These are phyloP conservation scores for Eupsilia transversa DNA, from an alignment of 2,888 invertebrate genomes.

Conservation along the genomic window DNA sequence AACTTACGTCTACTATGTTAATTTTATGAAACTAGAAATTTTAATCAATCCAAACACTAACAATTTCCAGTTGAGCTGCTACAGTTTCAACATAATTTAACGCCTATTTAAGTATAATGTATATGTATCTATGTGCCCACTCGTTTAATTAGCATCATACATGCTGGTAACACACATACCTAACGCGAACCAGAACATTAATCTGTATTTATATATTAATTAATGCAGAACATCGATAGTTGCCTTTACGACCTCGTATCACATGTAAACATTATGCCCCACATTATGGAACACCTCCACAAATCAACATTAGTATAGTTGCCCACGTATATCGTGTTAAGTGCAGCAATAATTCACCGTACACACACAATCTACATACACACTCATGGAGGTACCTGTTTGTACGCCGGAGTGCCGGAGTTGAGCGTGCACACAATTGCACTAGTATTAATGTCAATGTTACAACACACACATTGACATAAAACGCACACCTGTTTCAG, in stretches of 20 bases:
- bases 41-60: conserved; percentile 32
- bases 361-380: conserved; percentile 70
- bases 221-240: conserved; percentile 68
- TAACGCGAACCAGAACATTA: conserved; percentile 66
- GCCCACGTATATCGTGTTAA: conserved; percentile 78
- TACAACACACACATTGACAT: conserved; percentile 78
- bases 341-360: conserved; percentile 80
- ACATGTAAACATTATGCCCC: conserved; percentile 83
- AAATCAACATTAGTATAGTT: conserved; percentile 78
- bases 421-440: conserved; percentile 75
- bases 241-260: conserved; percentile 80
- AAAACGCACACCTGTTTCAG: conserved; percentile 81
- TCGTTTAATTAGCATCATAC: conserved; percentile 51
- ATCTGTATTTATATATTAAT: conserved; percentile 77
- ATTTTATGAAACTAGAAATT: conserved; percentile 46
- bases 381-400: conserved; percentile 56
- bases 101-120: conserved; percentile 51
- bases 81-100: conserved; percentile 62
- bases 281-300: conserved; percentile 81
- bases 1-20: conserved; percentile 21
- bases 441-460: conserved; percentile 89
- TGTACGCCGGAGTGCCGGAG: conserved; percentile 63
- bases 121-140: conserved; percentile 48
- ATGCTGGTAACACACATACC: conserved; percentile 56
- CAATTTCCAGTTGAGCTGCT: conserved; percentile 46